Base-by-base conservation (phyloP, 2,113 vertebrate species). In the Theristicus caerulescens region DNA sequence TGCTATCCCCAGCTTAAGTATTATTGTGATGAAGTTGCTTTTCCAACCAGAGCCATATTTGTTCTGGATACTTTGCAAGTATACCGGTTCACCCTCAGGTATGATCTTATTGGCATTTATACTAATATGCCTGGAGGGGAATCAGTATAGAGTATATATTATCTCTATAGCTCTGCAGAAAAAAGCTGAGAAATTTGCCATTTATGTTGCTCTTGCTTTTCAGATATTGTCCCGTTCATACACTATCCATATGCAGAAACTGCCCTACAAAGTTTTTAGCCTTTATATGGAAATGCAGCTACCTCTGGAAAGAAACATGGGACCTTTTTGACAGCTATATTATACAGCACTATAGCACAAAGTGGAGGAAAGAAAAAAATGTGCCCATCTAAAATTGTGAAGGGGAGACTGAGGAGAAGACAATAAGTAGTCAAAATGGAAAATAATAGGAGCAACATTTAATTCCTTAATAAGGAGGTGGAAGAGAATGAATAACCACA, bases 21-120 rank as follows among this genome's bases (percentile, higher is more conserved):
- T 85, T 86, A 96, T 87, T 94, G 94, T 91, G 81, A 95, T 95
- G 66, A 94, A 91, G 91, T 44, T 97, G 81, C 95, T 96, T 94
- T 91, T 93, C 78, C 91, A 94, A 69, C 93, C 96, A 80, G 54
- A 96, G 46, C n/a, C 73, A 44, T 46, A 91, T 94, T 95, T 95
- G 62, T 57, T 83, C 77, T 42, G 73, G 83, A 46, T 65, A 38
- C 7, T 87, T 94, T 49, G 72, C 40, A 84, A 82, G 84, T 47
- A 46, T 72, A 46, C 74, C 73, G 81, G 31, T 69, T 85, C 87
- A 71, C 64, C 51, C 1, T 3, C 70, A 91, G 82, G 42, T 89
- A 89, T 79, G 78, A 73, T 80, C 77, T 95, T 70, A 80, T 42
- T 93, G 94, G 65, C 81, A 95, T 94, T 94, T 93, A 65, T 82